Evolutionary conservation across 92 coral and sea anemone species (phyloP).

Genomic region (Actinernus sp.): DNA sequence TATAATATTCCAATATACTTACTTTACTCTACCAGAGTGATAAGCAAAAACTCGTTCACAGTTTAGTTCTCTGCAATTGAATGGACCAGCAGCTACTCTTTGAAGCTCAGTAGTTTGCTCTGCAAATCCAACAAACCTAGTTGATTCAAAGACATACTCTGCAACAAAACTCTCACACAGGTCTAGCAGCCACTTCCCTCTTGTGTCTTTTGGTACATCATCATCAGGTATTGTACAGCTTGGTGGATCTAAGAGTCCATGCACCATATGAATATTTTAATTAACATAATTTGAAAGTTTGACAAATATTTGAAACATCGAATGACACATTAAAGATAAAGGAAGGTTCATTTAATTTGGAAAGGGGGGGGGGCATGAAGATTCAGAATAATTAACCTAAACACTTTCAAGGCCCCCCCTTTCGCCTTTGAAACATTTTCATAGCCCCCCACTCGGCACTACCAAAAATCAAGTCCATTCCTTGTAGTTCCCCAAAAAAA

Average conservation of each 20-base stretch:
- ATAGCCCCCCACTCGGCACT: too few relatives aligned
- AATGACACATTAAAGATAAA: too few relatives aligned
- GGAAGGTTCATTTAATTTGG: too few relatives aligned
- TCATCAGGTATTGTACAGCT: background rate
- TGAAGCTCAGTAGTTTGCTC: conserved; percentile 18
- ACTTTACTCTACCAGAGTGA: conserved; percentile 71
- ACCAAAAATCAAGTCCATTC: too few relatives aligned
- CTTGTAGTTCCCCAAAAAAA: too few relatives aligned
- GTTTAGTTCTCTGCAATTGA: conserved; percentile 38
- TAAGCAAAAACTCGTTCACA: conserved; percentile 45
- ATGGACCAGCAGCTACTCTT: conserved; percentile 37
- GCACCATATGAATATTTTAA: too few relatives aligned
- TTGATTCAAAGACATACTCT: conserved; percentile 2
- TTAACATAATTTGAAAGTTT: too few relatives aligned
- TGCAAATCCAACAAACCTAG: background rate
- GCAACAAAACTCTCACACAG: background rate
- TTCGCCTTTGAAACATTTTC: too few relatives aligned
- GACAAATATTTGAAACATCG: too few relatives aligned
- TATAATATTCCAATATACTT: background rate
- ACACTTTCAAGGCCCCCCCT: too few relatives aligned
- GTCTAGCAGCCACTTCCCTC: conserved; percentile 4
- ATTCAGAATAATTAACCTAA: too few relatives aligned
- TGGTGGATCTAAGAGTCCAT: background rate
- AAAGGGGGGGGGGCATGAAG: too few relatives aligned
- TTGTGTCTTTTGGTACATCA: conserved; percentile 3